Percentiles rank a stretch among this genome's conserved stretches.
These are phyloP conservation scores for Ophioderma brevispina DNA, from an alignment of 35 echinoderm and acorn worm species.

Conservation along the genomic window DNA sequence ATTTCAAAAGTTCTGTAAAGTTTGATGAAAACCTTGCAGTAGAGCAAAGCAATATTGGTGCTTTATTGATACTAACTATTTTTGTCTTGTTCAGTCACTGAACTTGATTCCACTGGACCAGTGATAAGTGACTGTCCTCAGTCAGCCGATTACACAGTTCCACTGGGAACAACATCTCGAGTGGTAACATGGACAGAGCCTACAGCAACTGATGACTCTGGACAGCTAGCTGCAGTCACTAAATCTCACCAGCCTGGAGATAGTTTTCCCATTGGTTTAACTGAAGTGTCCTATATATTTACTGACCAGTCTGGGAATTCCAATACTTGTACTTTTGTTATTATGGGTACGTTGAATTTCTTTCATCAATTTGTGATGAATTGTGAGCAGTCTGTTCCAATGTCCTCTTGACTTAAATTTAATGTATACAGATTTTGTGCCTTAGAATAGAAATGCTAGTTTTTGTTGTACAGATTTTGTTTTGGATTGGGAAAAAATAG, in stretches of 20 bases:
- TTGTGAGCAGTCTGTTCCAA: too few relatives aligned
- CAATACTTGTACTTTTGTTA: conserved; percentile 3
- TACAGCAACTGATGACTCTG: conserved; percentile 67
- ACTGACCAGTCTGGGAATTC: conserved; percentile 14
- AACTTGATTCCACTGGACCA: background rate
- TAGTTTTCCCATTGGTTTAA: background rate
- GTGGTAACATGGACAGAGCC: conserved; percentile 48
- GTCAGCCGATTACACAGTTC: conserved; percentile 24
- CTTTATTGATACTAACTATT: too few relatives aligned
- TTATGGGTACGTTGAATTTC: background rate
- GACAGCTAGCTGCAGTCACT: background rate
- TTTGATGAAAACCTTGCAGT: too few relatives aligned
- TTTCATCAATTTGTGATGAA: too few relatives aligned
- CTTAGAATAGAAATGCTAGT: too few relatives aligned
- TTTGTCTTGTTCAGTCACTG: background rate
- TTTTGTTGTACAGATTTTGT: too few relatives aligned
- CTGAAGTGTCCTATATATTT: conserved; percentile 28
- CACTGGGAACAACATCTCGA: background rate
- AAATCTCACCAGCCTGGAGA: conserved; percentile 5
- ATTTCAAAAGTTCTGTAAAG: too few relatives aligned
- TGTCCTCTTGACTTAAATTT: too few relatives aligned
- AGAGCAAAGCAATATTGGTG: too few relatives aligned
- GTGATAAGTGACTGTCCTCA: conserved; percentile 37
- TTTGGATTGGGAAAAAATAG: background rate
- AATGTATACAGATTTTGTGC: too few relatives aligned